Evolutionary conservation across 2,888 invertebrate genomes (phyloP), one percentile per base, ranked within the genome.

Genomic region (Acanthococcus lagerstroemiae): DNA sequence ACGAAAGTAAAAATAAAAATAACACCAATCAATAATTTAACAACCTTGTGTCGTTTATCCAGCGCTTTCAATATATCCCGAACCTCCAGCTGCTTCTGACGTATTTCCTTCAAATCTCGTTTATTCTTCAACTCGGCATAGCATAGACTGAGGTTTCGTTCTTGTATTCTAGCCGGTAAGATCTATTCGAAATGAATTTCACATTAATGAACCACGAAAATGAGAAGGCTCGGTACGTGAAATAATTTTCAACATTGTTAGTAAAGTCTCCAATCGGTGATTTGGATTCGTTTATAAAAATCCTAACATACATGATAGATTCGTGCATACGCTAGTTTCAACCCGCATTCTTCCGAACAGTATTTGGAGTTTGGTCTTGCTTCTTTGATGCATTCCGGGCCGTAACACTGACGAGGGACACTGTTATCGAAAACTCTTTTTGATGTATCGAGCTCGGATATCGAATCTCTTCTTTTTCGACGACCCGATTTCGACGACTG

Each of bases 341-440:
- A 81, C 0, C 96, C 96, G 75, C 96, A 97, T 70, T 87, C 85
- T 70, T 94, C 86, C 6, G 90, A 88, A 74, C 97, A 97, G 74
- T 96, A 97, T 77, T 96, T 96, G 68, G 93, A 94, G 45, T 84
- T 84, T 0, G 82, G 79, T 15, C 87, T 80, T 0, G 95, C 90
- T 45, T 85, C 84, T 67, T 85, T 83, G 0, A 82, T 81, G 76
- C 99, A 99, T 63, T 85, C 84, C 0, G 95, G 95, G 0, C 96
- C 96, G 74, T 88, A 88, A 76, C 97, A 99, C 73, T 97, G 96
- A 1, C 87, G 78, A 12, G 74, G 66, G 12, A 27, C 27, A 22
- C 26, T 24, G 17, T 67, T 56, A 56, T 57, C 48, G 48, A 55
- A 66, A n/a, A 48, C 46, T 21, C 66, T 19, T 9, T 67, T 67